Conservation (phyloP, 2,888 invertebrate genomes). For the Apodemia zela region DNA sequence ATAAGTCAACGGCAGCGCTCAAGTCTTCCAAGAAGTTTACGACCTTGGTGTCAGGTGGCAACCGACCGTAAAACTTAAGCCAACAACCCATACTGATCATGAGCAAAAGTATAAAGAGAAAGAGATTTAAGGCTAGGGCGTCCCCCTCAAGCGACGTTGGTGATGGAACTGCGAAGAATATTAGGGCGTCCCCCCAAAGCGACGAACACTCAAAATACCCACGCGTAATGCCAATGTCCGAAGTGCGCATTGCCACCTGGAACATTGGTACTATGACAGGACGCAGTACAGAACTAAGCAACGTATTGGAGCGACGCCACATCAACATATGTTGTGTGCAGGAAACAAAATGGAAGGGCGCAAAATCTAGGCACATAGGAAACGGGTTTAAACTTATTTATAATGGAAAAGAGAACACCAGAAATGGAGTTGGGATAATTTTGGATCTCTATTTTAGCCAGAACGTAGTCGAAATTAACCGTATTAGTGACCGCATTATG, state of each 20-base stretch:
- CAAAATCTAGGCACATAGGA: no score
- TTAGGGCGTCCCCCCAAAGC: background rate
- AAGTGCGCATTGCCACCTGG: conserved; percentile 18
- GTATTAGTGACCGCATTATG: conserved; percentile 17
- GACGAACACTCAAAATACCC: no score
- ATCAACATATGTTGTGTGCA: conserved; percentile 8
- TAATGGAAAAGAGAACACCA: no score
- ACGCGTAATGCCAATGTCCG: background rate
- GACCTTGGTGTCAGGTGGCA: no score
- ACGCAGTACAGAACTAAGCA: no score
- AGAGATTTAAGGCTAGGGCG: conserved; percentile 17
- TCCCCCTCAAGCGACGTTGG: conserved; percentile 21
- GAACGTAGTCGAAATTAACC: conserved; percentile 12
- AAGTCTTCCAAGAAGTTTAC: no score
- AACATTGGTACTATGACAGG: background rate
- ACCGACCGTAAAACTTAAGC: no score
- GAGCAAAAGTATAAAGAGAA: background rate
- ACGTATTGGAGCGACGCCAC: no score
- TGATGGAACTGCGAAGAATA: conserved; percentile 3
- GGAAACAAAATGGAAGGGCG: background rate
- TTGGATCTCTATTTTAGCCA: conserved; percentile 3
- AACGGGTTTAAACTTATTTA: no score
- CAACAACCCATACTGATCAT: no score
- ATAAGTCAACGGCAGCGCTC: no score
- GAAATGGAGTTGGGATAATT: conserved; percentile 10